Percentiles rank a stretch among this genome's conserved stretches.
Evolutionary conservation across 2,888 invertebrate genomes (phyloP).

Genomic region (Meghimatium bilineatum): DNA sequence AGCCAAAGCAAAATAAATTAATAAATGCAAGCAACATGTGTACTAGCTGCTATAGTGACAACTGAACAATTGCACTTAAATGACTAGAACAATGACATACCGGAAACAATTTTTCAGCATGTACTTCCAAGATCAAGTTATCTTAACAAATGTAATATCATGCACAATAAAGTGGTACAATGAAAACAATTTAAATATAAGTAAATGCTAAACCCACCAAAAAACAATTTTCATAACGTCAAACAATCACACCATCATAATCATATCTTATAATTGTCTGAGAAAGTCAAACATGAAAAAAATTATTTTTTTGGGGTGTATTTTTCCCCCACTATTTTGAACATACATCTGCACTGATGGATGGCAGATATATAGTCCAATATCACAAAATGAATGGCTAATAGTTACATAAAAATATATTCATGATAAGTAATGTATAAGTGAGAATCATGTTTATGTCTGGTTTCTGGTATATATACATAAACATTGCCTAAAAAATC

Average conservation of each 20-base stretch:
- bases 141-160: constrained; percentile 8
- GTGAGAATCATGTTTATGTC: too few species aligned
- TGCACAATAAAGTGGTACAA: neutral
- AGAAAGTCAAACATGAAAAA: constrained; percentile 2
- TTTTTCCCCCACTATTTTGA: too few species aligned
- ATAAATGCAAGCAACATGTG: neutral
- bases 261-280: neutral
- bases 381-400: too few species aligned
- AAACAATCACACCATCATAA: neutral
- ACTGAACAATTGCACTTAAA: constrained; percentile 35
- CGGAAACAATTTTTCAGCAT: neutral
- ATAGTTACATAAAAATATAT: too few species aligned
- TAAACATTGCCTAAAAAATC: too few species aligned
- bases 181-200: neutral
- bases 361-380: too few species aligned
- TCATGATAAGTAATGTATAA: neutral
- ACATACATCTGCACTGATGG: too few species aligned
- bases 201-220: neutral
- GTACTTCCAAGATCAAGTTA: neutral
- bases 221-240: neutral
- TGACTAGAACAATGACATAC: constrained; percentile 17
- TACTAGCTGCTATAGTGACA: constrained; percentile 30
- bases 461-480: too few species aligned
- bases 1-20: neutral
- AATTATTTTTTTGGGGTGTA: neutral